Percentiles rank a stretch among this genome's conserved stretches.
phyloP scores from a whole-genome alignment of 2,888 invertebrate genomes.

The Amblyteles armatorius region DNA sequence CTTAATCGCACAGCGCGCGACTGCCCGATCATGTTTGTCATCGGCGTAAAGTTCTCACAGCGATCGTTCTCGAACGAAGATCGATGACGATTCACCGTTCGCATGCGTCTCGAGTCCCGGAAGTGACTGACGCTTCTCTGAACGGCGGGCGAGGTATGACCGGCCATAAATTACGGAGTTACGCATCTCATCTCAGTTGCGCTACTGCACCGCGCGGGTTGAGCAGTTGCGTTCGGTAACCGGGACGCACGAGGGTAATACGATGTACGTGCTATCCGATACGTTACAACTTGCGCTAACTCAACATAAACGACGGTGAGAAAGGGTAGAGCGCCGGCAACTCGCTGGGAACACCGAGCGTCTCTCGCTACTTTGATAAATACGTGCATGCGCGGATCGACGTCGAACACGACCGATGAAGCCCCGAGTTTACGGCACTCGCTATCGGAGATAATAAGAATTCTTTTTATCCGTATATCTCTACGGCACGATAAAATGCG shows the following conservation, averaged over 20 bases:
- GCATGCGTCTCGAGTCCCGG: background rate
- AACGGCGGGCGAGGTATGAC: background rate
- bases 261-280: slow-evolving; percentile 11
- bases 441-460: slow-evolving; percentile 2
- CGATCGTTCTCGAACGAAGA: background rate
- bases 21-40: background rate
- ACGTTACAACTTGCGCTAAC: slow-evolving; percentile 2
- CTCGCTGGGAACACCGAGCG: background rate
- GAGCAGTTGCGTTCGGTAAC: background rate
- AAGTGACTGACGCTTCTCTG: background rate
- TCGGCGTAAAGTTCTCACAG: background rate
- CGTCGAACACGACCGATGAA: slow-evolving; percentile 16
- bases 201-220: background rate
- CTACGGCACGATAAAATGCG: background rate
- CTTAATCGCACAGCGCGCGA: background rate
- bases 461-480: background rate
- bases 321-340: background rate
- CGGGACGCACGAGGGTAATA: background rate
- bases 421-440: slow-evolving; percentile 13
- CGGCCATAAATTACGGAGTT: background rate
- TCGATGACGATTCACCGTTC: background rate
- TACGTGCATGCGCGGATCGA: background rate
- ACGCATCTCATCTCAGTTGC: background rate
- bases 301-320: background rate
- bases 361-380: background rate